Evolutionary conservation across 2,113 vertebrate genomes (phyloP), one percentile per base, ranked within the genome.

Genomic region (Cheirogaleus medius): DNA sequence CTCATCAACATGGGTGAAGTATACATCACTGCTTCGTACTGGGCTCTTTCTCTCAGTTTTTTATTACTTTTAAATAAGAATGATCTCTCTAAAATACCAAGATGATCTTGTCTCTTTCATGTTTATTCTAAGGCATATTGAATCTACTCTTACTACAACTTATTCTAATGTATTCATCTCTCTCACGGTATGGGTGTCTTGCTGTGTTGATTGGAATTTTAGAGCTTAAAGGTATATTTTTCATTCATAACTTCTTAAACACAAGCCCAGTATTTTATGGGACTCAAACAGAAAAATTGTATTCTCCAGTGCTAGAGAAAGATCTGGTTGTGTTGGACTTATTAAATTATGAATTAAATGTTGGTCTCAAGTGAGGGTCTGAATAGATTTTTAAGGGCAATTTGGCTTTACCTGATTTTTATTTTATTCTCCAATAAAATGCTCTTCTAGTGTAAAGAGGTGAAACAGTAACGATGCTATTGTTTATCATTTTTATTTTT

Each of bases 311-410:
- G 15, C 11, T 81, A 32, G 25, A 60, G 23, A 23, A 92, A 87
- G 27, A 77, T 60, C 34, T 73, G 73, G 9, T 54, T 91, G 0
- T 63, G 20, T 2, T 68, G 18, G 9, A 71, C 42, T 92, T 93
- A 86, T 21, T 86, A 66, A 92, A 76, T 69, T 63, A 92, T 12
- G 15, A 63, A 88, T 78, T 91, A 56, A 95, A 82, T 90, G 25
- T 77, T 63, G 4, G 13, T 77, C 25, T 82, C 37, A 81, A 69
- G 21, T 12, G 4, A 15, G 12, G 17, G 3, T 3, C n/a, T 74
- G 6, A 4, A 82, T 73, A 9, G 47, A 32, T 92, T 85, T 92
- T 90, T 66, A 89, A 52, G 7, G 73, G 4, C 3, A 56, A 29
- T 92, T 81, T 90, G 47, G n/a, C 37, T 87, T 85, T 69, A 52